Base-by-base conservation (phyloP, 1,140 invertebrate species). In the Chlorops oryzae region DNA sequence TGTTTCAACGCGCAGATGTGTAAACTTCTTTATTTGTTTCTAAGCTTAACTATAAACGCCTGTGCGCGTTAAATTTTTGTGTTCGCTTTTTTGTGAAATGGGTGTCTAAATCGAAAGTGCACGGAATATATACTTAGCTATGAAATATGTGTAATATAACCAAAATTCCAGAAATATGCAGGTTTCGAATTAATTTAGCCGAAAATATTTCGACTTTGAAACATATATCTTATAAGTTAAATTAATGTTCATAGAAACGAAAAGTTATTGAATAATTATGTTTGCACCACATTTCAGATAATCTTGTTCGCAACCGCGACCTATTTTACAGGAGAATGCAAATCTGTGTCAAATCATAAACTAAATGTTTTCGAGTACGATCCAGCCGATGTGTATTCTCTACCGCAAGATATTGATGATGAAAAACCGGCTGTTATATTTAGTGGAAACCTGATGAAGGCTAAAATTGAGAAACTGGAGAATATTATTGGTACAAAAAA, bases 351-450 rank as follows among this genome's bases (percentile, higher is more conserved):
- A 46, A 63, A 69, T 47, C 63, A 63, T 40, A 68, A 70, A 48
- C 28, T 64, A 46, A 63, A 70, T 37, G 51, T 70, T n/a, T 70
- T 70, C 53, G 68, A 70, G 55, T 70, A 70, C 34, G 54, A 68
- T 53, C 67, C 67, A 37, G 60, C 58, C 50, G 67, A 70, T 43
- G 48, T 67, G 25, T 70, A 68, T 27, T 67, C 67, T 34, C 52
- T 70, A 54, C 67, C 67, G 49, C 61, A 70, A 57, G 67, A 70
- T 45, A 65, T 70, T 54, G 67, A 70, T 39, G 67, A 70, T n/a
- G 64, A 70, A 21, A 68, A 71, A 51, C 67, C 68, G 13, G 65
- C 68, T 21, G 58, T 65, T n/a, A 56, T 58, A 7, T 71, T 57
- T 40, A 55, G 42, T 48, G 68, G 68, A 20, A 62, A 71, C 38